Evolutionary conservation across 2,888 invertebrate species (phyloP), one percentile per base, ranked within the genome.

Genomic region (Calameuta pallipes): DNA sequence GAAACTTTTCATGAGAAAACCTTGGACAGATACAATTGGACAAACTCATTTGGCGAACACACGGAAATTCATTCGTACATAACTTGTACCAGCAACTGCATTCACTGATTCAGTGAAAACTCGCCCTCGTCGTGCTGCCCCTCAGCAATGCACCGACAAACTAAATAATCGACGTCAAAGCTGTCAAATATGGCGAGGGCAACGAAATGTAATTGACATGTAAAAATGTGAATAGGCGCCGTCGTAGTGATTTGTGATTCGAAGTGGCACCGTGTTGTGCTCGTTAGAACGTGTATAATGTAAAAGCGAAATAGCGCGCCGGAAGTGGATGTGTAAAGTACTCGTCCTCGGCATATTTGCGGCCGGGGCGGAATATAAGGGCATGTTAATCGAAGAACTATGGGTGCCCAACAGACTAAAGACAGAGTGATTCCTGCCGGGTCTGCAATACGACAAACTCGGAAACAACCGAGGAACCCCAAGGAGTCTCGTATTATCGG

Each of bases 401-500:
- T 97, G 97, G 97, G 97, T 92, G 97, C 97, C 91, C 97, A 97
- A 94, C 97, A 97, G 94, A 97, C 96, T 92, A 97, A 98, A 93
- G 97, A 97, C 93, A 95, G 96, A 92, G 95, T 95, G 89, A 94
- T 95, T 89, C 94, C 95, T 89, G 93, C 94, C 91, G 96, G 94
- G 89, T 95, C 91, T 82, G 87, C 96, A 86, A 94, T 95, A 91
- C 95, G 96, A 90, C 95, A 95, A 84, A 94, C 95, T 81, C 94
- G 96, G 89, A 95, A 94, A 91, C 96, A 96, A 93, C 95, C 95
- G 86, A 94, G 95, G 90, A 94, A 94, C 88, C 94, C 94, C 82
- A 96, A 97, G 93, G 97, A 97, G 94, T 95, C 95, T 91, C 95
- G 96, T 92, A 94, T 95, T 89, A 95, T 96, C 89, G 96, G 97